Percentiles rank a stretch among this genome's conserved stretches.
phyloP scores from a whole-genome alignment of 1,140 invertebrate species.

The Drosophila oshimai region DNA sequence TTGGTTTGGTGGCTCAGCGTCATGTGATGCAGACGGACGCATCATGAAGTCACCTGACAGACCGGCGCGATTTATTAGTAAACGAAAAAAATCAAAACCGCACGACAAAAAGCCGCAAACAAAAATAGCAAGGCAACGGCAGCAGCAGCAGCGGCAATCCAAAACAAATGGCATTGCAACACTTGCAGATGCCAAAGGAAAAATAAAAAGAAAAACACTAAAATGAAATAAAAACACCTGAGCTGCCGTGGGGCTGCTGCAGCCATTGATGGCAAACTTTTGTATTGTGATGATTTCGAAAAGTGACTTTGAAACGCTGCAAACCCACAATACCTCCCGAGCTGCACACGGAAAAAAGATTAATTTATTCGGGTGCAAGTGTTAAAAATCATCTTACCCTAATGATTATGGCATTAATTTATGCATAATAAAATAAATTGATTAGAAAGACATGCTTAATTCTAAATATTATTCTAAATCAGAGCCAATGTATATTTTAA shows the following conservation, averaged over 20 bases:
- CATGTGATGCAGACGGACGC: slow-evolving; percentile 54
- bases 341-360: slow-evolving; percentile 11
- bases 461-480: too few relatives aligned
- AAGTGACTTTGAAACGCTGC: slow-evolving; percentile 33
- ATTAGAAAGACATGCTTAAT: too few relatives aligned
- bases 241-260: slow-evolving; percentile 11
- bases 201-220: slow-evolving; percentile 18
- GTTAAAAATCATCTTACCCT: too few relatives aligned
- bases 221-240: slow-evolving; percentile 50
- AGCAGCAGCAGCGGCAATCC: slow-evolving; percentile 6
- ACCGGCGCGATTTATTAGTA: slow-evolving; percentile 51
- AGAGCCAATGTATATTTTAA: too few relatives aligned
- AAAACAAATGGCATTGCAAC: slow-evolving; percentile 65
- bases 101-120: slow-evolving; percentile 51
- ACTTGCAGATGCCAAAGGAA: slow-evolving; percentile 49
- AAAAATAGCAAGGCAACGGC: slow-evolving; percentile 18
- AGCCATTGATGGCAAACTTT: slow-evolving; percentile 51
- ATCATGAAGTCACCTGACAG: slow-evolving; percentile 55
- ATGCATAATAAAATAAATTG: too few relatives aligned
- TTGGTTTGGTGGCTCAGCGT: slow-evolving; percentile 2
- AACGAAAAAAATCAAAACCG: slow-evolving; percentile 44
- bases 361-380: not conserved
- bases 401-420: not conserved
- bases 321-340: slow-evolving; percentile 23
- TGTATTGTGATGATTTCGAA: slow-evolving; percentile 58